Evolutionary conservation across 2,797 vertebrate genomes (phyloP).

Genomic region (Aplochiton taeniatus): DNA sequence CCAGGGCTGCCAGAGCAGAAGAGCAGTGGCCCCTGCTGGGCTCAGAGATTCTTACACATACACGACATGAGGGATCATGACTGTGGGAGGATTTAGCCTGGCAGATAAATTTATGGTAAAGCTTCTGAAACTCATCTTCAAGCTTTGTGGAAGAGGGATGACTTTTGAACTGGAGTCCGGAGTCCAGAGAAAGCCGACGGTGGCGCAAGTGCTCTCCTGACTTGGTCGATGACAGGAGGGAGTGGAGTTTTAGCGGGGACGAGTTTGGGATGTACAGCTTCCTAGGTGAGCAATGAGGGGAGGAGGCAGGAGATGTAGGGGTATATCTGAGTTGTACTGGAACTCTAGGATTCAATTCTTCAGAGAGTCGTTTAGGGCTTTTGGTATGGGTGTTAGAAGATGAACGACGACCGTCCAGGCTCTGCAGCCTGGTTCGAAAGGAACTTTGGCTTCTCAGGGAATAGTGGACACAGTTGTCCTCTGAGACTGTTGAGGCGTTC

Average conservation of each 20-base stretch:
- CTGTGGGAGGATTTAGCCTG: constrained; percentile 38
- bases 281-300: constrained; percentile 24
- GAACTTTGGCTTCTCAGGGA: constrained; percentile 54
- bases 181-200: constrained; percentile 48
- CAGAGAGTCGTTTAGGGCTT: constrained; percentile 21
- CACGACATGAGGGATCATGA: constrained; percentile 39
- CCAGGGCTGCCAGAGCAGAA: constrained; percentile 49
- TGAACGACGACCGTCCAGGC: constrained; percentile 18
- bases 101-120: constrained; percentile 75
- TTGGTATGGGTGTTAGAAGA: constrained; percentile 34
- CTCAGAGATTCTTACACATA: constrained; percentile 40
- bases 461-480: constrained; percentile 11
- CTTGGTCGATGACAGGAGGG: constrained; percentile 10
- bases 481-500: constrained; percentile 1
- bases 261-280: constrained; percentile 16
- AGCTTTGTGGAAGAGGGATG: constrained; percentile 31
- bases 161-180: background rate
- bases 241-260: constrained; percentile 1
- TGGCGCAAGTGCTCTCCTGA: constrained; percentile 1
- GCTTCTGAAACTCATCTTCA: constrained; percentile 62
- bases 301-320: constrained; percentile 8
- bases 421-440: constrained; percentile 25
- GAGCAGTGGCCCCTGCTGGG: constrained; percentile 27
- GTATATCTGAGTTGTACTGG: background rate
- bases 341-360: constrained; percentile 19